Conservation (phyloP, 2,113 vertebrate genomes). For the Apteryx owenii region DNA sequence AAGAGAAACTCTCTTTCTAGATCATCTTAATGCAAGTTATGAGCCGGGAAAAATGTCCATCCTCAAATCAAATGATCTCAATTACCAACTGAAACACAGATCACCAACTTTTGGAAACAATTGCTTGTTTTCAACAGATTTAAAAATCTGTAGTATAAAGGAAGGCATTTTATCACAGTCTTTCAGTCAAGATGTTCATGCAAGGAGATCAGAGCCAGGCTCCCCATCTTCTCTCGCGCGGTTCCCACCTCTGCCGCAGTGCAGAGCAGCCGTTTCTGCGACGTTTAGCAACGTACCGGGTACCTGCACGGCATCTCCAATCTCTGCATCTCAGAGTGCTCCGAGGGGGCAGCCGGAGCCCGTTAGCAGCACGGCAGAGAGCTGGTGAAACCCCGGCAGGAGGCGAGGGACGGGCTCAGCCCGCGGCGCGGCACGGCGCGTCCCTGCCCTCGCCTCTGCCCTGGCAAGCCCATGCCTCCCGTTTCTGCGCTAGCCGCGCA, state of each 20-base stretch:
- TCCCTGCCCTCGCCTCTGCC: too few species aligned
- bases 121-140: neutral
- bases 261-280: neutral
- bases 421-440: too few species aligned
- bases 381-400: neutral
- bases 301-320: neutral
- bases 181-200: neutral
- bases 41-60: neutral
- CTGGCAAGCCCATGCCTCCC: too few species aligned
- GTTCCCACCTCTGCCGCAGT: neutral
- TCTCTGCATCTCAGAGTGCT: neutral
- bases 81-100: neutral
- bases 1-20: neutral
- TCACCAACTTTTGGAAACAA: neutral
- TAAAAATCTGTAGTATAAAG: accelerated
- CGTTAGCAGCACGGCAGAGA: neutral
- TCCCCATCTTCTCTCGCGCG: neutral
- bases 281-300: neutral
- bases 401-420: neutral
- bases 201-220: neutral
- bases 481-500: too few species aligned
- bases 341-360: neutral
- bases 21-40: neutral
- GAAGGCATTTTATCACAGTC: neutral
- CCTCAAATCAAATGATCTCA: neutral